Evolutionary conservation across 2,113 vertebrate genomes (phyloP).

Genomic region (Oncorhynchus tshawytscha): DNA sequence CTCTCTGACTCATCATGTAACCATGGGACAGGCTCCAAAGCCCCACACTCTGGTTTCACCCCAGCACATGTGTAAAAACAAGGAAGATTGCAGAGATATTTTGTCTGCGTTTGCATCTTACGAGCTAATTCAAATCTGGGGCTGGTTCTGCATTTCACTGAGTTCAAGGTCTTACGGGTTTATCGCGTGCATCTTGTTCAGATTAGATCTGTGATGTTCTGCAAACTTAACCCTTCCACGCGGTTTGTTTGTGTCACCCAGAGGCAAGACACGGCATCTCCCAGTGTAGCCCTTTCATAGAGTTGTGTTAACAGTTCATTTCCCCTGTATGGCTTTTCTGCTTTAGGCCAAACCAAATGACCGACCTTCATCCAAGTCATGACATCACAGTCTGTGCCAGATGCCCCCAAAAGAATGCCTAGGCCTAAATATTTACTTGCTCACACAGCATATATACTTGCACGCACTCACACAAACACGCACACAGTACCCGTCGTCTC

Average conservation of each 20-base stretch:
- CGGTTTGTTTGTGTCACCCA: slow-evolving; percentile 21
- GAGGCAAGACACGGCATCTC: slow-evolving; percentile 13
- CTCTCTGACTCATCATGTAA: slow-evolving; percentile 60
- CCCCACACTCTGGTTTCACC: slow-evolving; percentile 16
- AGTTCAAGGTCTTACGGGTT: slow-evolving; percentile 32
- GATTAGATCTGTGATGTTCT: slow-evolving; percentile 31
- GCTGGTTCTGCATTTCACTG: slow-evolving; percentile 20
- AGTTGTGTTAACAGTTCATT: too few relatives aligned
- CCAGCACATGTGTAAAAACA: slow-evolving; percentile 20
- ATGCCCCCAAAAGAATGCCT: slow-evolving; percentile 58
- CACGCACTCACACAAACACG: background rate
- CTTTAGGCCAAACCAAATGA: slow-evolving; percentile 45
- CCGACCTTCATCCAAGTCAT: slow-evolving; percentile 36
- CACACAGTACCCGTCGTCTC: too few relatives aligned
- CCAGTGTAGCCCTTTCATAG: too few relatives aligned
- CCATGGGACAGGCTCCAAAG: slow-evolving; percentile 25
- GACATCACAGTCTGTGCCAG: slow-evolving; percentile 60
- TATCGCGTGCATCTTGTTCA: slow-evolving; percentile 16
- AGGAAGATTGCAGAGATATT: slow-evolving; percentile 20
- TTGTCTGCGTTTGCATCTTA: slow-evolving; percentile 35
- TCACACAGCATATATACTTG: slow-evolving; percentile 32
- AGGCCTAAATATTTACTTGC: slow-evolving; percentile 55
- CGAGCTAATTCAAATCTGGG: background rate
- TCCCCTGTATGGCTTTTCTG: too few relatives aligned
- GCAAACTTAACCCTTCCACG: background rate